Conservation (phyloP, 2,888 invertebrate genomes). For the Gibbula magus region DNA sequence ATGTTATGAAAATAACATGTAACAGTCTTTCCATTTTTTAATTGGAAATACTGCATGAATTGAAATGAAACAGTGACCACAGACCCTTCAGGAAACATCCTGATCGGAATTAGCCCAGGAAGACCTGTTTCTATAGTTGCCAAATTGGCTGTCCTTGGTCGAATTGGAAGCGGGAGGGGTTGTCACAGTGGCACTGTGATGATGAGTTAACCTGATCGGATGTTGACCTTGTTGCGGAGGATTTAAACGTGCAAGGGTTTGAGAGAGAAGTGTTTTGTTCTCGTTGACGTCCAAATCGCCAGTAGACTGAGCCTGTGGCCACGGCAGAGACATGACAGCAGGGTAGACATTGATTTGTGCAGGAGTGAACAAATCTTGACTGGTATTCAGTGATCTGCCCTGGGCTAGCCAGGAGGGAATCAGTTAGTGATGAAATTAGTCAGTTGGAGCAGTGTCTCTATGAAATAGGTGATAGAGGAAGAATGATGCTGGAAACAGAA, state of each 20-base stretch:
- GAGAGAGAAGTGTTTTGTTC: not conserved
- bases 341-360: conserved; percentile 18
- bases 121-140: not conserved
- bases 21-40: no score
- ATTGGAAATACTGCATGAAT: not conserved
- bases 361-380: conserved; percentile 6
- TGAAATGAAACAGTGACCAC: not conserved
- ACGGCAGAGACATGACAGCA: not conserved
- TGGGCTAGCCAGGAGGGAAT: not conserved
- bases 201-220: not conserved
- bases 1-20: no score
- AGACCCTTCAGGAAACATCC: not conserved
- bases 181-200: not conserved
- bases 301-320: not conserved
- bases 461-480: no score
- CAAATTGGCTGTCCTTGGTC: not conserved
- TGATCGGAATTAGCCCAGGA: not conserved
- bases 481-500: not conserved
- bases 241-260: not conserved
- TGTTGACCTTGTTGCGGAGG: not conserved
- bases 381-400: conserved; percentile 10
- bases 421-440: conserved; percentile 14
- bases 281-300: not conserved
- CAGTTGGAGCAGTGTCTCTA: no score
- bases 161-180: not conserved